Conservation (phyloP, 2,113 vertebrate species). For the Acanthochromis polyacanthus region DNA sequence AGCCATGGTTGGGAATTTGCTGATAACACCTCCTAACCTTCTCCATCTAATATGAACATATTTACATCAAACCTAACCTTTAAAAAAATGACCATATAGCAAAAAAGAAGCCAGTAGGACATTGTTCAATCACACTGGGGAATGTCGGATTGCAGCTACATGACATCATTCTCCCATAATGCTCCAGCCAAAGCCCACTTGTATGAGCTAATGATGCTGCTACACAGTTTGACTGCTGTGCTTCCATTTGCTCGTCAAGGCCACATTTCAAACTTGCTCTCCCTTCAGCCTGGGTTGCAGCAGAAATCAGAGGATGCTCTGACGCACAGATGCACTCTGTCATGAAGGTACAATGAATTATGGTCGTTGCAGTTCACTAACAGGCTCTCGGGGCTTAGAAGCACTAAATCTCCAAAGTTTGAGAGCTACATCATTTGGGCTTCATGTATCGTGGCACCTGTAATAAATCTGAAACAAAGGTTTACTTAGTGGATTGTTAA, state of each 20-base stretch:
- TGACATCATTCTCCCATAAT: conserved; percentile 1
- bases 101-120: background rate
- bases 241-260: conserved; percentile 23
- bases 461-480: conserved; percentile 60
- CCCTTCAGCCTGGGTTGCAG: conserved; percentile 16
- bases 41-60: background rate
- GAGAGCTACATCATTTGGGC: conserved; percentile 50
- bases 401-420: conserved; percentile 59
- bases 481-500: conserved; percentile 48
- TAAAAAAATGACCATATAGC: background rate
- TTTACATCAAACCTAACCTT: background rate
- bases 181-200: background rate
- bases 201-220: conserved; percentile 19
- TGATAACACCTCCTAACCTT: background rate
- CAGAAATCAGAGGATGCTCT: conserved; percentile 55
- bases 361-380: conserved; percentile 53
- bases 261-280: conserved; percentile 50
- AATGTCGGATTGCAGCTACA: background rate
- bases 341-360: conserved; percentile 59
- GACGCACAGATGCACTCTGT: conserved; percentile 49
- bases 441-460: conserved; percentile 32
- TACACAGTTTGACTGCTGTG: conserved; percentile 8
- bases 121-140: background rate
- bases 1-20: background rate
- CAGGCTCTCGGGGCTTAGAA: conserved; percentile 34